Evolutionary conservation across 2,888 invertebrate genomes (phyloP).

Genomic region (Acheta domesticus): DNA sequence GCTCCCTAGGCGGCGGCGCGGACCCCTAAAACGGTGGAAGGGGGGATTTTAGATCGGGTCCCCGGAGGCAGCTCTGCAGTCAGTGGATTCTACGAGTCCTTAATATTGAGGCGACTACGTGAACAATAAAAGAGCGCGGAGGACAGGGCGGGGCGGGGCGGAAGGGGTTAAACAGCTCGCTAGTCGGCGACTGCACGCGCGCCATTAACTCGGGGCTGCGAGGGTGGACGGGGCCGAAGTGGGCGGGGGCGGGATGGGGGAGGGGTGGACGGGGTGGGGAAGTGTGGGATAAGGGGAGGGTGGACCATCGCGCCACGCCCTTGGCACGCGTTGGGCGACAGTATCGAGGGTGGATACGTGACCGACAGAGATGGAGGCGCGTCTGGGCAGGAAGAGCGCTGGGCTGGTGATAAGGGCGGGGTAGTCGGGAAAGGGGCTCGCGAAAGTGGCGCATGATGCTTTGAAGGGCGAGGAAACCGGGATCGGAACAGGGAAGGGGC

Average conservation of each 20-base stretch:
- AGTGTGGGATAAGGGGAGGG: neutral
- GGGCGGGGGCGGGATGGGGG: neutral
- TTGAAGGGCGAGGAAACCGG: no score
- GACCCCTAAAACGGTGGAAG: neutral
- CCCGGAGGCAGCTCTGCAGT: neutral
- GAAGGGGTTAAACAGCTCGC: neutral
- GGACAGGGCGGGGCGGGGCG: neutral
- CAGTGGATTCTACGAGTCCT: conserved; percentile 10
- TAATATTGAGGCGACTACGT: conserved; percentile 1
- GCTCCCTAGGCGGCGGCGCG: neutral
- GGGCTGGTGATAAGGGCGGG: no score
- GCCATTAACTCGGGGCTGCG: neutral
- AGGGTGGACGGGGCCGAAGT: neutral
- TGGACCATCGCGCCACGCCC: neutral
- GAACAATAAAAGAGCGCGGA: neutral
- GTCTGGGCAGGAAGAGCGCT: no score
- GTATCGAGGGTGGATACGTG: no score
- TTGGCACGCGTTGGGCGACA: neutral
- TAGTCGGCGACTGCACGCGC: neutral
- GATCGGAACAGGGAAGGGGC: no score
- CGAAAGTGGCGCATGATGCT: no score
- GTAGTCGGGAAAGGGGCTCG: no score
- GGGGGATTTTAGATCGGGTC: conserved; percentile 4
- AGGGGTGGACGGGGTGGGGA: neutral
- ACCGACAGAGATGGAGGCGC: no score